A percentile compares a stretch with the other conserved stretches of the same genome.
Evolutionary conservation across 1,140 invertebrate species (phyloP).

Genomic region (Heliconius congener): DNA sequence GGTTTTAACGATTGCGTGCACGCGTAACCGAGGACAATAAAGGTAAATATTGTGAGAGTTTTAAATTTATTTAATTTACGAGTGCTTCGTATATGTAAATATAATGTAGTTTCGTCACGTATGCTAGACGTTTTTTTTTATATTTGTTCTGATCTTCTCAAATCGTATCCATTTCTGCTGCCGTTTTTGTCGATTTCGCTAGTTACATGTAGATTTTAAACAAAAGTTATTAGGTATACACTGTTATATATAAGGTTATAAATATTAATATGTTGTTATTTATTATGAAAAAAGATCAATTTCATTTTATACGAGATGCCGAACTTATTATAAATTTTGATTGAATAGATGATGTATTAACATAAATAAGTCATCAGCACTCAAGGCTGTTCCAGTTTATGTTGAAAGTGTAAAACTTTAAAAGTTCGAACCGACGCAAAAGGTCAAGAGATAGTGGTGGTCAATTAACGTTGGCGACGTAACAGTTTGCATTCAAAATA

Average conservation of each 20-base stretch:
- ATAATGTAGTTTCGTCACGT: conserved; percentile 20
- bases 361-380: conserved; percentile 49
- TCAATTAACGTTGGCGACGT: conserved; percentile 13
- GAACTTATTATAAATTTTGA: conserved; percentile 30
- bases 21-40: conserved; percentile 51
- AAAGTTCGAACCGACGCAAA: conserved; percentile 2
- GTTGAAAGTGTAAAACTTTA: conserved; percentile 26
- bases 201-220: background rate
- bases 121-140: background rate
- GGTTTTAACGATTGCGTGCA: conserved; percentile 44
- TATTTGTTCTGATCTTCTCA: background rate
- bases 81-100: conserved; percentile 7
- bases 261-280: background rate
- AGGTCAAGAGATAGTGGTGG: conserved; percentile 18
- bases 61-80: conserved; percentile 43
- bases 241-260: background rate
- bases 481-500: conserved; percentile 3
- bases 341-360: conserved; percentile 43
- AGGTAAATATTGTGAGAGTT: conserved; percentile 48
- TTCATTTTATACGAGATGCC: background rate
- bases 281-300: background rate
- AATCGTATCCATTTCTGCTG: background rate
- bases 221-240: background rate
- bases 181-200: background rate
- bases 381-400: conserved; percentile 47